Evolutionary conservation across 2,888 invertebrate species (phyloP).

Genomic region (Nematopogon swammerdamellus): DNA sequence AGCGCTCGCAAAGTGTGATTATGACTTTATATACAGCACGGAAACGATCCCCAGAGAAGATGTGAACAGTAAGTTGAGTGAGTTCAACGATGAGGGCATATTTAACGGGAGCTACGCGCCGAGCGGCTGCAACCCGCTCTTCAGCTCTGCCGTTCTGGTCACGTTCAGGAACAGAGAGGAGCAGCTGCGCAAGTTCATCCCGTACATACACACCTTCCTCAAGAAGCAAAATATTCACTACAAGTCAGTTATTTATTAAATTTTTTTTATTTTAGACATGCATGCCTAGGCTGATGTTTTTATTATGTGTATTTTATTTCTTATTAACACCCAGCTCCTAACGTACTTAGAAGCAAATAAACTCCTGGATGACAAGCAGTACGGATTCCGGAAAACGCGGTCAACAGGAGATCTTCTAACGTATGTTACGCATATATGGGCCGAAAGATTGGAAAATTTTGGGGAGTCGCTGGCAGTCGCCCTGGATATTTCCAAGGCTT

Average conservation of each 20-base stretch:
- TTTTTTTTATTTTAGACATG: no score
- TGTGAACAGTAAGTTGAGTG: conserved; percentile 19
- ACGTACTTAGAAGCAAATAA: no score
- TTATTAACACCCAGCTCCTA: no score
- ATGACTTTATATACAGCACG: conserved; percentile 25
- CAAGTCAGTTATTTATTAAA: conserved; percentile 43
- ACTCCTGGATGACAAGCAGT: no score
- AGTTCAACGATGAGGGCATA: conserved; percentile 14
- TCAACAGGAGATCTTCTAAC: no score
- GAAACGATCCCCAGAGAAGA: conserved; percentile 20
- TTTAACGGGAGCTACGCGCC: conserved; percentile 2
- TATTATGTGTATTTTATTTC: no score
- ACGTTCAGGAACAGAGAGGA: conserved; percentile 72
- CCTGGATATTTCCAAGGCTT: no score
- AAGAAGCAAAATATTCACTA: conserved; percentile 82
- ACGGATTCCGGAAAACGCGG: no score
- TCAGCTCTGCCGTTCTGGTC: conserved; percentile 77
- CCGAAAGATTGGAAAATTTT: no score
- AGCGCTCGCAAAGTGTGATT: conserved; percentile 26
- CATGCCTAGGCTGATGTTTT: no score
- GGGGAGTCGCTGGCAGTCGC: no score
- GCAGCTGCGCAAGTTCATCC: conserved; percentile 74
- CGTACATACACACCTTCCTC: conserved; percentile 83
- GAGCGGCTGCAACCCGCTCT: conserved; percentile 31
- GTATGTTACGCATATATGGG: no score